Base-by-base conservation (phyloP, 2,888 invertebrate genomes). In the Melitaea athalia region DNA sequence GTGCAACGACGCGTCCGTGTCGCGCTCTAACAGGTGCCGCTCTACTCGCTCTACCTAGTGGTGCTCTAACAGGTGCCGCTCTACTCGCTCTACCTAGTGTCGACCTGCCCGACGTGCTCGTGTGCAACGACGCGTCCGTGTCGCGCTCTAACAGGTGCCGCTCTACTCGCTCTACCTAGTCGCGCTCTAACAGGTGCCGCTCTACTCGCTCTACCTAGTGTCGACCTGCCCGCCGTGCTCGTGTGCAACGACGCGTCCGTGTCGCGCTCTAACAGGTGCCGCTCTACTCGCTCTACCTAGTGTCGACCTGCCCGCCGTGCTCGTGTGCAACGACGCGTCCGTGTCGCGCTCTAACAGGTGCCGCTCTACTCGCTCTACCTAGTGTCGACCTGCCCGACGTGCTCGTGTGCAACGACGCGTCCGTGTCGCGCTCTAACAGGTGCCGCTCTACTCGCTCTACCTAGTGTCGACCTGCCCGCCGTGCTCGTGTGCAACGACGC, bases 241-340 rank as follows among this genome's bases (percentile, higher is more conserved):
- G 24, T 52, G 24, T 52, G 52, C 52, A 52, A 52, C 52, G 52
- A 52, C 52, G 52, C 52, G 52, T 24, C 24, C 52, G 50, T 50
- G 17, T 50, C 50, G 50, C 50, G 50, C 50, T 50, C 50, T 6
- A 50, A 50, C 50, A 50, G 50, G 50, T 50, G n/a, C 50, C 47
- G 47, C 47, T 14, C 47, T 14, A 14, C 47, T 14, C 47, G 50
- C 50, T 15, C 50, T 15, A 47, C 45, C 14, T 14, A 47, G 45
- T 47, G n/a, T n/a, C n/a, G n/a, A n/a, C 45, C 92, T 95, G 77
- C 96, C 97, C 0, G 94, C 94, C 43, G 79, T 94, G n/a, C 76
- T 98, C 3, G 94, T 96, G 0, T 96, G 96, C 79, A 98, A 98
- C 82, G 98, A 98, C 84, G 70, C 93, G 0, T 95, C 95, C 55